Conservation (phyloP, 2,888 invertebrate species). For the Trachelus troglodyta region DNA sequence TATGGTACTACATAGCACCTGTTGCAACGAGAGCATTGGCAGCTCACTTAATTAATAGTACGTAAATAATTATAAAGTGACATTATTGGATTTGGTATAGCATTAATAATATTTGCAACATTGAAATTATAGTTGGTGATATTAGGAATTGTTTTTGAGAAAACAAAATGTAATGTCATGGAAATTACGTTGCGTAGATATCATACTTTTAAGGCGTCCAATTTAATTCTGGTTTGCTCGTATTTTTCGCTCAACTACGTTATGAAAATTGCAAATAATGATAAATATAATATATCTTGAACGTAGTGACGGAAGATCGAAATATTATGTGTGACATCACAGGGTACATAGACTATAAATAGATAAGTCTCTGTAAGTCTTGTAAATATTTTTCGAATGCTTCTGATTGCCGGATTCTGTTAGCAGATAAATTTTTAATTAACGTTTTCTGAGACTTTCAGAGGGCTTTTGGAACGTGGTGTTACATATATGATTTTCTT, state of each 20-base stretch:
- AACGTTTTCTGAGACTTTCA: too few relatives aligned
- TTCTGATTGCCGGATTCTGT: slow-evolving; percentile 44
- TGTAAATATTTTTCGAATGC: slow-evolving; percentile 43
- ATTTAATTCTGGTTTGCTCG: not conserved
- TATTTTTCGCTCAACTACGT: not conserved
- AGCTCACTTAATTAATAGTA: not conserved
- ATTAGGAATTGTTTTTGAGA: too few relatives aligned
- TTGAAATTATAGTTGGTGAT: too few relatives aligned
- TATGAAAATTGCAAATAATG: not conserved
- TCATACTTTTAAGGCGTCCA: not conserved
- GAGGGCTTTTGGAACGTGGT: not conserved
- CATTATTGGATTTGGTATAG: not conserved
- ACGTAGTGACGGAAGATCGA: not conserved
- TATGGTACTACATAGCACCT: slow-evolving; percentile 46
- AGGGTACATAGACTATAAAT: not conserved
- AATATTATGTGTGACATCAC: not conserved
- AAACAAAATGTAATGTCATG: not conserved
- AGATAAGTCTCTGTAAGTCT: slow-evolving; percentile 6
- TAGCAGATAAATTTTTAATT: slow-evolving; percentile 12
- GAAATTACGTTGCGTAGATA: not conserved
- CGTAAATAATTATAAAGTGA: not conserved
- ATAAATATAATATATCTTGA: not conserved
- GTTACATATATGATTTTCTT: not conserved
- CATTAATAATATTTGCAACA: too few relatives aligned
- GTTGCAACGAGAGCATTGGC: slow-evolving; percentile 51